Percentiles rank a stretch among this genome's conserved stretches.
Evolutionary conservation across 2,888 invertebrate genomes (phyloP).

Genomic region (Drosophila borealis): DNA sequence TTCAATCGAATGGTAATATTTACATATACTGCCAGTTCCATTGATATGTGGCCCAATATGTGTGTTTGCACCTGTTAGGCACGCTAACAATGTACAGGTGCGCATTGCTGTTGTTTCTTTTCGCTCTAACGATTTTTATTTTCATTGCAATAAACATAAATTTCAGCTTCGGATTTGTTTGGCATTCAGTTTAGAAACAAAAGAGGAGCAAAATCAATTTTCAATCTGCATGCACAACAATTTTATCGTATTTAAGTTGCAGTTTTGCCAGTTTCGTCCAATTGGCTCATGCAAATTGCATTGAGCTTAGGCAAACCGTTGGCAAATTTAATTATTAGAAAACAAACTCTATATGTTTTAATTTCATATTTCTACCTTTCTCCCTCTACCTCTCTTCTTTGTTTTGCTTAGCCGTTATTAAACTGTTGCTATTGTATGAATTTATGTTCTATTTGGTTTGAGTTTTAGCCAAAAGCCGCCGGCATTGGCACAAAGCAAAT

Average conservation of each 20-base stretch:
- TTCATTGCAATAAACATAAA: constrained; percentile 64
- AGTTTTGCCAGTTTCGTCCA: constrained; percentile 42
- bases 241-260: constrained; percentile 50
- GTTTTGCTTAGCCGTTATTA: constrained; percentile 15
- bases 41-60: constrained; percentile 16
- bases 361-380: constrained; percentile 9
- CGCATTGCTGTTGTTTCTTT: constrained; percentile 12
- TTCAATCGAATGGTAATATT: constrained; percentile 29
- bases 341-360: constrained; percentile 49
- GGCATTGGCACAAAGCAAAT: constrained; percentile 64
- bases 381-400: not conserved
- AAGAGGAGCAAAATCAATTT: constrained; percentile 49
- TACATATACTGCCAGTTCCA: constrained; percentile 7
- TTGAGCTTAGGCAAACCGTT: constrained; percentile 39
- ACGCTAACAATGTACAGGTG: constrained; percentile 34
- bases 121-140: constrained; percentile 38
- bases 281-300: constrained; percentile 68
- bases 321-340: constrained; percentile 69
- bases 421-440: constrained; percentile 41
- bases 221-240: constrained; percentile 38
- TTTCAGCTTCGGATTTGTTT: constrained; percentile 50
- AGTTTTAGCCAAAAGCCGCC: constrained; percentile 40
- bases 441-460: constrained; percentile 18
- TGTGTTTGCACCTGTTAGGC: constrained; percentile 7
- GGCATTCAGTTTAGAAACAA: constrained; percentile 25